phyloP scores from a whole-genome alignment of 2,113 vertebrate genomes.

The Synchiropus splendidus region DNA sequence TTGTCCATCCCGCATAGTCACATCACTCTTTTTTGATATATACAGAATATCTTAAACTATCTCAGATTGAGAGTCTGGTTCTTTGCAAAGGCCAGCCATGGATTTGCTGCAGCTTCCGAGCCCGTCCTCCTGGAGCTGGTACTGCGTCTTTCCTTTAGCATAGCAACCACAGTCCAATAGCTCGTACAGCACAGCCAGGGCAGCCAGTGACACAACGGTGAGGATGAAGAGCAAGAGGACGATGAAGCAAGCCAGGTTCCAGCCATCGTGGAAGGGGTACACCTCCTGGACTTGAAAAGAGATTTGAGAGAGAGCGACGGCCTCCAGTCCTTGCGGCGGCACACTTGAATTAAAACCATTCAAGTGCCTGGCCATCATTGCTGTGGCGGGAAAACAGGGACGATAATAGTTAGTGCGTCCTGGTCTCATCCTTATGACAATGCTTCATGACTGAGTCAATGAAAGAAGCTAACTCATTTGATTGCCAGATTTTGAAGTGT shows the following conservation, averaged over 20 bases:
- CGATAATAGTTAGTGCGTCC: no score
- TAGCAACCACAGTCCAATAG: slow-evolving; percentile 89
- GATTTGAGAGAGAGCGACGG: slow-evolving; percentile 63
- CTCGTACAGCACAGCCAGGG: slow-evolving; percentile 87
- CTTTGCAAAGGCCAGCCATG: slow-evolving; percentile 72
- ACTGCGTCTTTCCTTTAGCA: slow-evolving; percentile 83
- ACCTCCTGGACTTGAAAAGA: slow-evolving; percentile 83
- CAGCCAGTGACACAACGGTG: slow-evolving; percentile 83
- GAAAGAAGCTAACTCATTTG: no score
- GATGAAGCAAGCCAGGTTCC: slow-evolving; percentile 93
- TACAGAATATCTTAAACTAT: no score
- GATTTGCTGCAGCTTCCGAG: slow-evolving; percentile 74
- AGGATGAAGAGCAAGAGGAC: slow-evolving; percentile 91
- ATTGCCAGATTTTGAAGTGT: no score
- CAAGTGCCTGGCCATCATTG: slow-evolving; percentile 17
- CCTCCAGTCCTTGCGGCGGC: slow-evolving; percentile 50
- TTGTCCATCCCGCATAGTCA: no score
- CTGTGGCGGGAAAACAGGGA: slow-evolving; percentile 6
- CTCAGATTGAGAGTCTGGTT: slow-evolving; percentile 64
- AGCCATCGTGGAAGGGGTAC: slow-evolving; percentile 91
- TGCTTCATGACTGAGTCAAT: no score
- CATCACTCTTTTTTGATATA: no score
- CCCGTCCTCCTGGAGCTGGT: slow-evolving; percentile 71
- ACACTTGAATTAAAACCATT: slow-evolving; percentile 9
- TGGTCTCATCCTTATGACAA: no score